Percentiles rank a stretch among this genome's conserved stretches.
These are phyloP conservation scores for Cuculus canorus DNA, from an alignment of 2,797 vertebrate species.

Conservation along the genomic window DNA sequence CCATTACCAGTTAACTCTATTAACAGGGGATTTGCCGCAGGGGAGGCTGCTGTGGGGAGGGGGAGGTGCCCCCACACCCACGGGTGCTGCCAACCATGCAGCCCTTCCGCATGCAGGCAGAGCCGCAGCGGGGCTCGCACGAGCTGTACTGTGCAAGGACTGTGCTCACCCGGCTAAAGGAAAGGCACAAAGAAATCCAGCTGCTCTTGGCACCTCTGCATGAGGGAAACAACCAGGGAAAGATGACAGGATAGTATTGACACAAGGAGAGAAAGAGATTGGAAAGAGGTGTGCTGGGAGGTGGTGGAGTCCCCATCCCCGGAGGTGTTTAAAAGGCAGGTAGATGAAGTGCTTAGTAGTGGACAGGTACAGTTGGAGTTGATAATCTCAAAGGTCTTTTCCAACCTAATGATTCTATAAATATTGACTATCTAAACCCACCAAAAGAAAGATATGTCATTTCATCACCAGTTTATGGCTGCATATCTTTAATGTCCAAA, in stretches of 20 bases:
- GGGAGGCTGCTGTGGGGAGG: neutral
- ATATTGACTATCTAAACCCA: neutral
- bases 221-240: neutral
- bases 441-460: neutral
- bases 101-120: neutral
- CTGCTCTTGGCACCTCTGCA: neutral
- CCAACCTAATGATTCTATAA: too few relatives aligned
- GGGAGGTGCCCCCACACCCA: neutral
- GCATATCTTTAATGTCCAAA: slow-evolving; percentile 26
- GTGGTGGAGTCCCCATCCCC: too few relatives aligned
- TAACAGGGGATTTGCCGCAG: neutral
- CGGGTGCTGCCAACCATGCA: neutral
- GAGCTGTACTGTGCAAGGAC: too few relatives aligned
- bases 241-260: rapidly evolving
- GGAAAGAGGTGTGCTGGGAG: neutral
- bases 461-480: neutral
- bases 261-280: neutral
- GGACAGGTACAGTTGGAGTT: too few relatives aligned
- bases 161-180: too few relatives aligned
- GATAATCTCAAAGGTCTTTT: too few relatives aligned
- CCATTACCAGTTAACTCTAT: slow-evolving; percentile 49
- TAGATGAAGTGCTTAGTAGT: too few relatives aligned
- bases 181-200: too few relatives aligned
- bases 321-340: too few relatives aligned
- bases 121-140: rapidly evolving